A percentile compares a stretch with the other conserved stretches of the same genome.
Evolutionary conservation across 1,140 invertebrate genomes (phyloP).

Genomic region (Drosophila azteca): DNA sequence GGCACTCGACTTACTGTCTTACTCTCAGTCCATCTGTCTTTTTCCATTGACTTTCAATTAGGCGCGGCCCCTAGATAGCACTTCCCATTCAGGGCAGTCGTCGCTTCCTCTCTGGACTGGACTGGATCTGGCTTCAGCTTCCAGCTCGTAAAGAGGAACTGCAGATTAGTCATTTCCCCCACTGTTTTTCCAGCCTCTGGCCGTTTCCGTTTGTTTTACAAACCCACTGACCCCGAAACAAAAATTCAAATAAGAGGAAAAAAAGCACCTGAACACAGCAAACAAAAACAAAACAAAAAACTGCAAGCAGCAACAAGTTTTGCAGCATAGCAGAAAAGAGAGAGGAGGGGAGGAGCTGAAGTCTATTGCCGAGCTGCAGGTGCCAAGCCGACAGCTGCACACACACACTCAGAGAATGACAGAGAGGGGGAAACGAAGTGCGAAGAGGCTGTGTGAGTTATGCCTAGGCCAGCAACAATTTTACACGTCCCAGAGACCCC

Average conservation of each 20-base stretch:
- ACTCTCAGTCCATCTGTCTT: constrained; percentile 22
- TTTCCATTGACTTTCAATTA: constrained; percentile 38
- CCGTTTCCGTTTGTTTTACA: constrained; percentile 56
- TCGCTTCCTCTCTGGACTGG: constrained; percentile 1
- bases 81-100: constrained; percentile 1
- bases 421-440: background rate
- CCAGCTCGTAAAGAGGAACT: constrained; percentile 27
- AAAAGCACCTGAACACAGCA: background rate
- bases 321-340: constrained; percentile 1
- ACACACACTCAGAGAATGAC: constrained; percentile 25
- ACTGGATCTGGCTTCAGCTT: too few relatives aligned
- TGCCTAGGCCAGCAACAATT: constrained; percentile 60
- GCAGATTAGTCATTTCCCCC: constrained; percentile 39
- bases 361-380: constrained; percentile 50
- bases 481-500: constrained; percentile 62
- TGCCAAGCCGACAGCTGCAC: constrained; percentile 52
- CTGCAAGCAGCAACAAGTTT: constrained; percentile 55
- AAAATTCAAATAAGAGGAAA: constrained; percentile 35
- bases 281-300: constrained; percentile 32
- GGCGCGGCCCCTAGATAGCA: constrained; percentile 2
- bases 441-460: constrained; percentile 32
- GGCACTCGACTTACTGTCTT: constrained; percentile 42
- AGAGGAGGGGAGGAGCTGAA: background rate
- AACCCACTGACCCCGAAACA: constrained; percentile 64
- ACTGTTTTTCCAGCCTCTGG: constrained; percentile 11